Base-by-base conservation (phyloP, 2,888 invertebrate species). In the Ashinkailepas kermadecensis region DNA sequence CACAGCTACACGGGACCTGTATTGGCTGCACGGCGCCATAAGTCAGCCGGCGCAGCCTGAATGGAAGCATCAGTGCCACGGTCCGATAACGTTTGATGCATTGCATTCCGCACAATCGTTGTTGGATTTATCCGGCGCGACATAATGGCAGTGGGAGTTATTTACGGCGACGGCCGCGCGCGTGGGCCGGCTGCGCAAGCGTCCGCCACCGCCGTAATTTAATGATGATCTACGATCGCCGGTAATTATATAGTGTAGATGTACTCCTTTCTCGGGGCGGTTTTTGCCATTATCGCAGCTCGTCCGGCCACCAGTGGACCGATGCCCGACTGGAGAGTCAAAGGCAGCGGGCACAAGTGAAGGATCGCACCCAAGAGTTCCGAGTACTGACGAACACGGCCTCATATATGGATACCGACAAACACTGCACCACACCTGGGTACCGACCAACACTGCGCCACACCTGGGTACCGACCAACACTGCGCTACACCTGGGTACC, bases 81-180 rank as follows among this genome's bases (percentile, higher is more conserved):
- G 4, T 6, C 74, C 21, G 74, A 74, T 74, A 74, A 74, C 74
- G 74, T 74, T 74, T 74, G 74, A 74, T 74, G 74, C 56, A 74
- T 74, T 74, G 74, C 74, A 74, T 18, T 56, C 74, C 21, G 74
- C 74, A 74, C 74, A 74, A 74, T 56, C 74, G 74, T 54, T 74
- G 74, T 9, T 23, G 21, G 74, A 74, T 74, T 74, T 74, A 74
- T 74, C 56, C 74, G 21, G 10, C 21, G 56, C 56, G 74, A 56
- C 74, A 74, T 56, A 74, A 74, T 74, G 74, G 15, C 21, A 21
- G 74, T 18, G 56, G 21, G 39, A 39, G 11, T 74, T 74, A 74
- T 74, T 74, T 74, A 74, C 74, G 15, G 74, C 54, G 13, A 54
- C 11, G 54, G 54, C 23, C 11, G 74, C 54, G 56, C 70, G 70